A percentile compares a stretch with the other conserved stretches of the same genome.
These are phyloP conservation scores for Endotricha flammealis DNA, from an alignment of 2,888 invertebrate species.

Conservation along the genomic window DNA sequence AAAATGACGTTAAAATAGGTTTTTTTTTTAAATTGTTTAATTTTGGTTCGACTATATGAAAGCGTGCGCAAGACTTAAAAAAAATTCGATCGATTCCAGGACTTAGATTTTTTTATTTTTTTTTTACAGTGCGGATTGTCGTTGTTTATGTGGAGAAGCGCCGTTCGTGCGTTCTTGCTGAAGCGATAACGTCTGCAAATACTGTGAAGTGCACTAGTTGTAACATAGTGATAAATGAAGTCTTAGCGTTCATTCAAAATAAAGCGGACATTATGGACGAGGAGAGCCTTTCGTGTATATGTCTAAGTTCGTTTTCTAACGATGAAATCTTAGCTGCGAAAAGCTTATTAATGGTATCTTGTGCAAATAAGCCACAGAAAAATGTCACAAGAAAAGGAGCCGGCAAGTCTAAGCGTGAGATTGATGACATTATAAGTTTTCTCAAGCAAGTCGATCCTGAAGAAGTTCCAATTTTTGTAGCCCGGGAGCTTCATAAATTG, in stretches of 20 bases:
- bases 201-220: slow-evolving; percentile 11
- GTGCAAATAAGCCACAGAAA: neutral
- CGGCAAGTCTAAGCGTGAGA: neutral
- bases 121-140: too few species aligned
- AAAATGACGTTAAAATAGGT: too few species aligned
- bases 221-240: slow-evolving; percentile 11
- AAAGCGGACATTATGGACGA: slow-evolving; percentile 11
- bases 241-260: slow-evolving; percentile 10
- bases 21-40: too few species aligned
- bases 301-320: neutral
- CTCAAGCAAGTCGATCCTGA: neutral
- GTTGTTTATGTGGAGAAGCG: too few species aligned
- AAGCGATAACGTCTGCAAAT: neutral
- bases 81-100: too few species aligned
- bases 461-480: neutral
- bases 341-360: neutral
- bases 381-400: neutral
- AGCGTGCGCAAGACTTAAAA: too few species aligned
- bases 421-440: neutral
- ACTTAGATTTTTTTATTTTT: too few species aligned
- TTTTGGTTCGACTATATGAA: too few species aligned
- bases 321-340: neutral
- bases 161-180: neutral
- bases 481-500: neutral
- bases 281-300: neutral